Conservation (phyloP, 2,113 vertebrate genomes). For the Climacteris rufus region DNA sequence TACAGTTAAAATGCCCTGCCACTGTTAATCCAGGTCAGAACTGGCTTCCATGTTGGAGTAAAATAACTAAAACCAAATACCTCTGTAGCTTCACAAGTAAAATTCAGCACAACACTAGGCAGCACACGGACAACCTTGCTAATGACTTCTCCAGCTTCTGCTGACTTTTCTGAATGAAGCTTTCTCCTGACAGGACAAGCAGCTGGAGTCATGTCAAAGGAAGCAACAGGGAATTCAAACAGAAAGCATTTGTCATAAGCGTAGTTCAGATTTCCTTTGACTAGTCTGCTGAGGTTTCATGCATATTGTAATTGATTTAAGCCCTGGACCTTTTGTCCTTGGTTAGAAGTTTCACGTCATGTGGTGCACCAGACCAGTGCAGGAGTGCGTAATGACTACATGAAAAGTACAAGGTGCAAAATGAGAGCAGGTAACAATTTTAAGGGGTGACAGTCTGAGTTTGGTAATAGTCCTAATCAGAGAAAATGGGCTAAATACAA, state of each 20-base stretch:
- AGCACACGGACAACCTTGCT: background rate
- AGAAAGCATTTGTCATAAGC: background rate
- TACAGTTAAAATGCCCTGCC: background rate
- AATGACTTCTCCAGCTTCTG: background rate
- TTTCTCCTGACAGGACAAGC: background rate
- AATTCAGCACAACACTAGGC: background rate
- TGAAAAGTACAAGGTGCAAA: background rate
- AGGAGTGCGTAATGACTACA: rapidly evolving
- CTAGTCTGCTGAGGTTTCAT: background rate
- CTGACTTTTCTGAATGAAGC: background rate
- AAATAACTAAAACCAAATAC: constrained; percentile 6
- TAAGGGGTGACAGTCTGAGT: background rate
- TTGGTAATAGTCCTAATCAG: background rate
- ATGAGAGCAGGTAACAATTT: background rate
- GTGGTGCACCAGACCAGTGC: background rate
- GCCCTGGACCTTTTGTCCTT: background rate
- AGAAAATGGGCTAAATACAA: background rate
- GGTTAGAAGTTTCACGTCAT: background rate
- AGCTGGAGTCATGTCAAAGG: background rate
- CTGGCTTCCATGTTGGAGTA: background rate
- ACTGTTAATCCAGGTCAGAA: background rate
- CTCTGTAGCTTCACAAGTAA: background rate
- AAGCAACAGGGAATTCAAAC: background rate
- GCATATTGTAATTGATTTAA: background rate
- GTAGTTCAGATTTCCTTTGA: background rate